Conservation (phyloP, 1,140 invertebrate species). For the Penaeus vannamei region DNA sequence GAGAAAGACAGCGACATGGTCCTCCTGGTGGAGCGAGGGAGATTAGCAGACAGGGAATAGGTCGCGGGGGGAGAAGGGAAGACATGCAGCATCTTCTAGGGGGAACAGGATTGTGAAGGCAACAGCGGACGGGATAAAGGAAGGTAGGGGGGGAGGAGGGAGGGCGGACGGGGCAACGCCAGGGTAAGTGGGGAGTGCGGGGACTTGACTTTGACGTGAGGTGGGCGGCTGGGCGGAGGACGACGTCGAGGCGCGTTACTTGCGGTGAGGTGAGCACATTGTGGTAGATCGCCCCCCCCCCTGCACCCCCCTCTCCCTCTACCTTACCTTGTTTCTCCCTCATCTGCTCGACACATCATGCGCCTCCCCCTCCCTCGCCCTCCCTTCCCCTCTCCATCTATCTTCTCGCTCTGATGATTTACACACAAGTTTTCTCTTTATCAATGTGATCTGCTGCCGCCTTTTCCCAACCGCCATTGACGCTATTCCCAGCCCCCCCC, state of each 20-base stretch:
- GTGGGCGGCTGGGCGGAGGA: too few relatives aligned
- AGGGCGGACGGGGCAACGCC: background rate
- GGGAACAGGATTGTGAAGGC: background rate
- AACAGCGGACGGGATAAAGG: background rate
- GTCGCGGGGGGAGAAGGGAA: background rate
- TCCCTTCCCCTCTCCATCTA: too few relatives aligned
- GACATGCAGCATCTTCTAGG: background rate
- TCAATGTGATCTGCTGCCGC: background rate
- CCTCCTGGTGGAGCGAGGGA: background rate
- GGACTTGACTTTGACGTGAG: background rate
- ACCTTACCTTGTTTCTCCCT: background rate
- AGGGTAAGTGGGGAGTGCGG: background rate
- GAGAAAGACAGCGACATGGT: background rate
- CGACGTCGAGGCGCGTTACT: too few relatives aligned
- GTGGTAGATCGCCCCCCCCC: too few relatives aligned
- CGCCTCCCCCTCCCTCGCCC: background rate
- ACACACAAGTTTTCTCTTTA: constrained; percentile 20
- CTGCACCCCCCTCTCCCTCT: background rate
- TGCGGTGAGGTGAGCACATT: too few relatives aligned
- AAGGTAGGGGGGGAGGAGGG: constrained; percentile 17
- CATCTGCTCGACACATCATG: too few relatives aligned
- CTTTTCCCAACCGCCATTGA: background rate
- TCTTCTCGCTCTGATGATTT: constrained; percentile 1
- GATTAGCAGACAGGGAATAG: background rate
- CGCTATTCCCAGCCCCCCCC: background rate